Evolutionary conservation across 2,797 vertebrate genomes (phyloP).

Genomic region (Triplophysa yarkandensis): DNA sequence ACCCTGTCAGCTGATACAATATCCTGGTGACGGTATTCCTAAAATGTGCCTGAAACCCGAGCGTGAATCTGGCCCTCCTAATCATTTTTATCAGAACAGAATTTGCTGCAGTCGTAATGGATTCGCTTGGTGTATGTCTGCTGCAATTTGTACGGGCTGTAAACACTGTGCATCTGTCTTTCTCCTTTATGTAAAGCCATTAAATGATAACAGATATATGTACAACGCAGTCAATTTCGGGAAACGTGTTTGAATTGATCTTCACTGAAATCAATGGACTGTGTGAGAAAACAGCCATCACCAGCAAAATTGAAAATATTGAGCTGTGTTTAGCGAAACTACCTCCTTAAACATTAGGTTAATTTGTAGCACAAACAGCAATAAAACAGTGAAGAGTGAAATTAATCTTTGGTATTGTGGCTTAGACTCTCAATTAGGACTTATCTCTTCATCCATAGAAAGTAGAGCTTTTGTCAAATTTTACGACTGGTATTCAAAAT

Average conservation of each 20-base stretch:
- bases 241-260: slow-evolving; percentile 44
- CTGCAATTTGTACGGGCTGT: background rate
- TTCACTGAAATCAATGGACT: slow-evolving; percentile 43
- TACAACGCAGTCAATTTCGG: slow-evolving; percentile 27
- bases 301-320: slow-evolving; percentile 46
- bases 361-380: slow-evolving; percentile 36
- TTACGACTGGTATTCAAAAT: background rate
- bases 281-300: slow-evolving; percentile 38
- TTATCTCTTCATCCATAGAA: background rate
- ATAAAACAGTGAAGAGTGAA: slow-evolving; percentile 33
- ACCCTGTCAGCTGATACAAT: background rate
- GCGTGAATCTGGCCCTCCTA: background rate
- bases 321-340: slow-evolving; percentile 44
- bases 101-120: background rate
- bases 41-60: background rate
- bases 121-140: background rate
- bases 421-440: slow-evolving; percentile 4
- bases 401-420: slow-evolving; percentile 27
- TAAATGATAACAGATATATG: slow-evolving; percentile 33
- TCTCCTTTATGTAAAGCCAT: slow-evolving; percentile 6
- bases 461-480: background rate
- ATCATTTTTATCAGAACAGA: background rate
- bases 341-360: slow-evolving; percentile 51
- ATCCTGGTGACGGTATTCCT: background rate
- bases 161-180: slow-evolving; percentile 19